Base-by-base conservation (phyloP, 2,888 invertebrate species). In the Diloba caeruleocephala region DNA sequence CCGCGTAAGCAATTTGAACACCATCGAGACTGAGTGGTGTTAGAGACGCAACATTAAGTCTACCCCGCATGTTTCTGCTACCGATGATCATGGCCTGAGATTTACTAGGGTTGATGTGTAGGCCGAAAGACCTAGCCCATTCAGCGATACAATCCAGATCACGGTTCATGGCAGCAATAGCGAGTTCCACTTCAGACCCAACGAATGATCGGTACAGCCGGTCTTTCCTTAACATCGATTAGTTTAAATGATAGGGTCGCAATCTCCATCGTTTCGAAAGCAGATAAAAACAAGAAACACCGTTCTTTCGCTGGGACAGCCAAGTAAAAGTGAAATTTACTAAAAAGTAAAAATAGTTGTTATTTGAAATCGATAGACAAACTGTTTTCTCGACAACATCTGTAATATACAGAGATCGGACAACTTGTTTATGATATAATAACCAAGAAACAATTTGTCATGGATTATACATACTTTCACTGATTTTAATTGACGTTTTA, bases 311-410 rank as follows among this genome's bases (percentile, higher is more conserved):
- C 78, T 73, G 68, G 55, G 54, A 52, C 57, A 5, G 3, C 19
- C 19, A 23, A 66, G 62, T 70, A 85, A 86, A 87, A 87, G 85
- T 85, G 84, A 85, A 87, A 85, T 71, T 64, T 61, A 37, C 33
- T 36, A 70, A 78, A 67, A 79, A 76, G 60, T 71, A 78, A 76
- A 76, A 83, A 75, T 50, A 62, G 55, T 65, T 44, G 29, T 4
- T 31, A 42, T 43, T 17, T 33, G 31, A 14, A 53, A 52, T 44
- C 44, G 17, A 32, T n/a, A 12, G 64, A 38, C 14, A 17, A 65
- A 52, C 37, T 37, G 29, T 50, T 60, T 51, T 55, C 8, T 57
- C 21, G 51, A 59, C 41, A 54, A 17, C 19, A 44, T 59, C 41
- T n/a, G 36, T 48, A 33, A 41, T 36, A 26, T 45, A 45, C 23